These are phyloP conservation scores for Lasioglossum zephyrum DNA, from an alignment of 2,888 invertebrate species.

Conservation along the genomic window DNA sequence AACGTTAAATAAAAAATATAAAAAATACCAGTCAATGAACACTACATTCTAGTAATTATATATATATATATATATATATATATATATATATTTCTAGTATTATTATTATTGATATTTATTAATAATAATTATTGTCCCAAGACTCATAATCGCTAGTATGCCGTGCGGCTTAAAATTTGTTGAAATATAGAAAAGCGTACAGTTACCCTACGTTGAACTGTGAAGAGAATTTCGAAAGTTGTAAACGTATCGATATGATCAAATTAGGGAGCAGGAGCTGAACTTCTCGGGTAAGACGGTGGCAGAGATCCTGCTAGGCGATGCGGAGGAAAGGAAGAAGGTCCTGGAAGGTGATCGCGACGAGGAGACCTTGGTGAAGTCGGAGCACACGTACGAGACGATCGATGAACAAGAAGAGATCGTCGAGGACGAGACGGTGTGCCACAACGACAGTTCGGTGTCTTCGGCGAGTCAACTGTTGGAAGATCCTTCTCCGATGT, in stretches of 20 bases:
- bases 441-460: slow-evolving; percentile 81
- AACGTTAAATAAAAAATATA: too few species aligned
- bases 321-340: slow-evolving; percentile 76
- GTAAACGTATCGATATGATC: neutral
- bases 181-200: too few species aligned
- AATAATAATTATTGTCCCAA: too few species aligned
- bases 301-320: slow-evolving; percentile 78
- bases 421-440: slow-evolving; percentile 56
- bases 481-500: slow-evolving; percentile 82
- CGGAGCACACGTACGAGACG: slow-evolving; percentile 74
- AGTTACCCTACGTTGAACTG: too few species aligned
- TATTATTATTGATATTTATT: too few species aligned
- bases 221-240: neutral
- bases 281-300: slow-evolving; percentile 77
- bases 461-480: slow-evolving; percentile 82
- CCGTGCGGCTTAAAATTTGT: too few species aligned
- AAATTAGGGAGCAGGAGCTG: slow-evolving; percentile 74
- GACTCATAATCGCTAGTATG: too few species aligned
- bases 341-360: slow-evolving; percentile 64
- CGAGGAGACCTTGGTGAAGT: slow-evolving; percentile 11
- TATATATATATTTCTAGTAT: too few species aligned
- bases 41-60: too few species aligned
- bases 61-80: too few species aligned
- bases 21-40: too few species aligned
- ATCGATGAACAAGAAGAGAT: slow-evolving; percentile 65